A percentile compares a stretch with the other conserved stretches of the same genome.
phyloP scores from a whole-genome alignment of 2,888 invertebrate species.

The Andrena dorsata region DNA sequence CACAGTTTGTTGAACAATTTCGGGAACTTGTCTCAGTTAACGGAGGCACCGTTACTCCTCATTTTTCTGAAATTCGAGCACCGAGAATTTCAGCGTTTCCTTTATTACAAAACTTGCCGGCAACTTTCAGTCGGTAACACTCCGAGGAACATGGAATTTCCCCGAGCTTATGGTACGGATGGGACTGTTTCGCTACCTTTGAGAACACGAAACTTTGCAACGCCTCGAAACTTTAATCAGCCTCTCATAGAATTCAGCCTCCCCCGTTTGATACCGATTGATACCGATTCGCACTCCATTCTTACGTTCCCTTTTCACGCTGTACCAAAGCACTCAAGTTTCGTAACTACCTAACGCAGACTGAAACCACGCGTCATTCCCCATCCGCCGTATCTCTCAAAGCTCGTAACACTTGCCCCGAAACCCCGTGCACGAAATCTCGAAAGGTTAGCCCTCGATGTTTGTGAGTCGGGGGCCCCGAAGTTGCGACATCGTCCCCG shows the following conservation, averaged over 20 bases:
- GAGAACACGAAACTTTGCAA: neutral
- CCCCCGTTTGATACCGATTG: neutral
- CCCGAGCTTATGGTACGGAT: neutral
- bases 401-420: no score
- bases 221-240: neutral
- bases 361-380: no score
- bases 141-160: slow-evolving; percentile 4
- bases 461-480: neutral
- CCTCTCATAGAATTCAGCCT: neutral
- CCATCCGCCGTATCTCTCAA: no score
- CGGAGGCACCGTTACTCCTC: slow-evolving; percentile 25
- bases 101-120: slow-evolving; percentile 32
- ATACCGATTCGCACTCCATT: neutral
- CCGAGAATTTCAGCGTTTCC: neutral
- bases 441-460: slow-evolving; percentile 13
- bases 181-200: neutral
- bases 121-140: neutral
- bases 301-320: neutral
- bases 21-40: slow-evolving; percentile 6
- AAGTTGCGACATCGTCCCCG: neutral
- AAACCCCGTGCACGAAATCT: neutral
- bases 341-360: neutral
- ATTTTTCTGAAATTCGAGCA: slow-evolving; percentile 26
- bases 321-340: neutral
- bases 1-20: slow-evolving; percentile 21